Conservation (phyloP, 2,113 vertebrate genomes). For the Nematolebias whitei region DNA sequence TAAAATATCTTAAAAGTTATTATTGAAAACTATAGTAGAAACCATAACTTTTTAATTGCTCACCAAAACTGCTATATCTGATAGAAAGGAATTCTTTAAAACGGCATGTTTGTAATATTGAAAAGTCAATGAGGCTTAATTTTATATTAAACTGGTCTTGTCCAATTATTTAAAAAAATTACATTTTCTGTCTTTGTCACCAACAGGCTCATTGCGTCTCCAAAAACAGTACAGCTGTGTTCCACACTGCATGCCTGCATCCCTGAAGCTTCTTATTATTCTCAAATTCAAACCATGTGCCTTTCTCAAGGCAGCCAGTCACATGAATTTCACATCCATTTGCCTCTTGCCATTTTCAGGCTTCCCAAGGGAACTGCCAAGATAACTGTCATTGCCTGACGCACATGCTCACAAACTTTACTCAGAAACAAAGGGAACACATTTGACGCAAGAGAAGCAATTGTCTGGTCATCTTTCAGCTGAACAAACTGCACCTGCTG, state of each 20-base stretch:
- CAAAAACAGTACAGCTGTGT: not conserved
- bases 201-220: not conserved
- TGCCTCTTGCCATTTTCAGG: conserved; percentile 63
- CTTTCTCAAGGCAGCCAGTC: conserved; percentile 58
- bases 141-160: no score
- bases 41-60: no score
- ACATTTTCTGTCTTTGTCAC: not conserved
- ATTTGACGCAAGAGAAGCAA: conserved; percentile 61
- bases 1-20: not conserved
- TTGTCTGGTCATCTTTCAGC: conserved; percentile 57
- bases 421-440: conserved; percentile 39
- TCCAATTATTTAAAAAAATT: not conserved
- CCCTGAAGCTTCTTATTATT: conserved; percentile 58
- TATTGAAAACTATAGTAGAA: not conserved
- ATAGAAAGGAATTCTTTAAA: no score
- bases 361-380: conserved; percentile 49
- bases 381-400: conserved; percentile 37
- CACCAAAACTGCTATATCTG: no score
- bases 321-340: conserved; percentile 67
- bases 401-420: conserved; percentile 23
- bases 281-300: conserved; percentile 64
- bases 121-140: no score
- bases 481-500: conserved; percentile 56
- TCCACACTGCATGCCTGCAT: not conserved
- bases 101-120: no score